These are phyloP conservation scores for Anthopleura xanthogrammica DNA, from an alignment of 92 coral and sea anemone species.

Conservation along the genomic window DNA sequence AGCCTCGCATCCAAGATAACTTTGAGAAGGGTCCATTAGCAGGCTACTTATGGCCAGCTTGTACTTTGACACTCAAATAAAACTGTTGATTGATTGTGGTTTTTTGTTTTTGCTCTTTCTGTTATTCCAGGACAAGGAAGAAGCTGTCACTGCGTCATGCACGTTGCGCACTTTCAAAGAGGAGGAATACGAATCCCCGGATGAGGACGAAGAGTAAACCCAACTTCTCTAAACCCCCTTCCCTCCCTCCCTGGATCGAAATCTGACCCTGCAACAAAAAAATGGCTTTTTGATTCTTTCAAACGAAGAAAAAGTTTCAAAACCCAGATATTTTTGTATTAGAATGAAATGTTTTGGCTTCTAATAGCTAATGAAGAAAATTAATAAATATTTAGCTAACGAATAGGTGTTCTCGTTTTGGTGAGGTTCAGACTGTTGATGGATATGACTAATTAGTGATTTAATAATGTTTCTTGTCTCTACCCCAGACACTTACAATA, in stretches of 20 bases:
- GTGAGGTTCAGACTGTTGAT: background rate
- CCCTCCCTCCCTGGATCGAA: constrained; percentile 16
- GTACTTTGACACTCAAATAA: no score
- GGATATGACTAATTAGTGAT: background rate
- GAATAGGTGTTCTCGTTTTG: background rate
- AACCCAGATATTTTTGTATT: constrained; percentile 1
- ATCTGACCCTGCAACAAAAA: background rate
- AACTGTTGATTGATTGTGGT: no score
- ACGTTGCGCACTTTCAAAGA: constrained; percentile 79
- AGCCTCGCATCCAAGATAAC: no score
- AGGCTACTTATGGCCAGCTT: no score
- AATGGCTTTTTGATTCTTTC: background rate
- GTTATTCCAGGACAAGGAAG: constrained; percentile 75
- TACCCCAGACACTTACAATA: background rate
- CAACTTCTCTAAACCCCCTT: background rate
- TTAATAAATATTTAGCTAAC: background rate
- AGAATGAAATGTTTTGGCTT: background rate
- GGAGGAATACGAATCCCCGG: constrained; percentile 88
- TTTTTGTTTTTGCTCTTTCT: background rate
- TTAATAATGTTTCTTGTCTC: background rate
- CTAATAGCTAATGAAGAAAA: background rate
- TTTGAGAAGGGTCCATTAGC: no score
- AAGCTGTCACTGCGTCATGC: constrained; percentile 87
- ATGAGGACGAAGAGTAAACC: constrained; percentile 65
- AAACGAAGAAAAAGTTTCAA: background rate